A percentile compares a stretch with the other conserved stretches of the same genome.
phyloP scores from a whole-genome alignment of 2,888 invertebrate species.

The Heliconius ethilla region DNA sequence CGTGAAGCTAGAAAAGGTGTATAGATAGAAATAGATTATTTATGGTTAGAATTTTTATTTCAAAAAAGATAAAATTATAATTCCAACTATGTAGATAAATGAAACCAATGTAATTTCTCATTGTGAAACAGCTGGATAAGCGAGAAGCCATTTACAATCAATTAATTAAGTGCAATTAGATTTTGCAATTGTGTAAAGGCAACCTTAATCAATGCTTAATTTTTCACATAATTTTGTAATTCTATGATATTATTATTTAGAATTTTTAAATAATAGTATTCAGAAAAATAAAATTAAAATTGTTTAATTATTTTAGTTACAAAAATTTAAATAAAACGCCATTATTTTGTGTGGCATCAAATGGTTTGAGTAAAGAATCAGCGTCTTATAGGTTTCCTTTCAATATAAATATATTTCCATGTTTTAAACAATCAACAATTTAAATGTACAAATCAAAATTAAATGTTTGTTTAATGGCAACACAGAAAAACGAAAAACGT shows the following conservation, averaged over 20 bases:
- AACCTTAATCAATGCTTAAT: neutral
- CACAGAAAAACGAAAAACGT: conserved; percentile 38
- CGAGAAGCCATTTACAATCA: conserved; percentile 13
- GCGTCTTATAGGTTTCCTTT: neutral
- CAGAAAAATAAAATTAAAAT: no score
- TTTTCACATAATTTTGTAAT: neutral
- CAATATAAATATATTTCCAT: neutral
- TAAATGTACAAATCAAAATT: conserved; percentile 37
- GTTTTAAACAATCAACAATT: conserved; percentile 7
- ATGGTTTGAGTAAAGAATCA: neutral
- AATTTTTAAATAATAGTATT: no score
- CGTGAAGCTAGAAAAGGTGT: no score
- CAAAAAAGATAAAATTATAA: neutral
- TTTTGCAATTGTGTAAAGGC: neutral
- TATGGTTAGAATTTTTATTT: neutral
- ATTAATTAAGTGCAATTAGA: neutral
- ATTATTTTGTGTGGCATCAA: neutral
- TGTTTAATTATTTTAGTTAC: no score
- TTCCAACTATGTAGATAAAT: conserved; percentile 1
- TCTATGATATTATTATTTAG: no score
- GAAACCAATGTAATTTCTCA: neutral
- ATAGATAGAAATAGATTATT: neutral
- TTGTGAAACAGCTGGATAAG: neutral
- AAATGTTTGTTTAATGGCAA: conserved; percentile 44
- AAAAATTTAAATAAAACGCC: neutral